phyloP scores from a whole-genome alignment of 2,113 vertebrate species.

The Thermophis baileyi region DNA sequence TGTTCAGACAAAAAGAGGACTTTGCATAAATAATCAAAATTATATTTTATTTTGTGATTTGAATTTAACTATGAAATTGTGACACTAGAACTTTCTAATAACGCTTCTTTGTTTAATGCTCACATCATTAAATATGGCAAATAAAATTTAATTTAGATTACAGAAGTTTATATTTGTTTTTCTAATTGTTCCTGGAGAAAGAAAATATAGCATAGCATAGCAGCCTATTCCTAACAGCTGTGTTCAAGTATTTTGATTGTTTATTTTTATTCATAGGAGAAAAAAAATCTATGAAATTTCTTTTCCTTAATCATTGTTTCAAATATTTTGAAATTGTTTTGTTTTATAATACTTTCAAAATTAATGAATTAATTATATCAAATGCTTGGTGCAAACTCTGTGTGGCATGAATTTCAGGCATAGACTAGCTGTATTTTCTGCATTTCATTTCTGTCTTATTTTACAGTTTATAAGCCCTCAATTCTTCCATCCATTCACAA shows the following conservation, averaged over 20 bases:
- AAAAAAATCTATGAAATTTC: background rate
- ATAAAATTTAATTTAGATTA: conserved; percentile 53
- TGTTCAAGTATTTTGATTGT: background rate
- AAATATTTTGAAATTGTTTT: background rate
- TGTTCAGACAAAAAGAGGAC: conserved; percentile 42
- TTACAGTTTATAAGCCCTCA: background rate
- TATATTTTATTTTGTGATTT: conserved; percentile 49
- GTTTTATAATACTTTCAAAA: background rate
- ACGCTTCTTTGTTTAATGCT: conserved; percentile 42
- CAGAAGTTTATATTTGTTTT: conserved; percentile 46
- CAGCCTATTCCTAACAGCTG: background rate
- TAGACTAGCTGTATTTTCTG: background rate
- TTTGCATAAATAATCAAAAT: conserved; percentile 57
- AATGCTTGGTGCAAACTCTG: background rate
- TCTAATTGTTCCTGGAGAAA: conserved; percentile 33
- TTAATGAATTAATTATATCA: background rate
- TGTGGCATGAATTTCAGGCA: background rate
- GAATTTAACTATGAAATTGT: conserved; percentile 59
- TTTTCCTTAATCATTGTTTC: conserved; percentile 5
- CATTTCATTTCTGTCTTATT: conserved; percentile 4
- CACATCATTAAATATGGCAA: conserved; percentile 55
- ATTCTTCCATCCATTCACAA: background rate
- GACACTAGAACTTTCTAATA: conserved; percentile 46
- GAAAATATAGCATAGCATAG: background rate
- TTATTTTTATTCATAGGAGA: background rate